phyloP scores from a whole-genome alignment of 2,113 vertebrate species.

The Xenopus laevis region DNA sequence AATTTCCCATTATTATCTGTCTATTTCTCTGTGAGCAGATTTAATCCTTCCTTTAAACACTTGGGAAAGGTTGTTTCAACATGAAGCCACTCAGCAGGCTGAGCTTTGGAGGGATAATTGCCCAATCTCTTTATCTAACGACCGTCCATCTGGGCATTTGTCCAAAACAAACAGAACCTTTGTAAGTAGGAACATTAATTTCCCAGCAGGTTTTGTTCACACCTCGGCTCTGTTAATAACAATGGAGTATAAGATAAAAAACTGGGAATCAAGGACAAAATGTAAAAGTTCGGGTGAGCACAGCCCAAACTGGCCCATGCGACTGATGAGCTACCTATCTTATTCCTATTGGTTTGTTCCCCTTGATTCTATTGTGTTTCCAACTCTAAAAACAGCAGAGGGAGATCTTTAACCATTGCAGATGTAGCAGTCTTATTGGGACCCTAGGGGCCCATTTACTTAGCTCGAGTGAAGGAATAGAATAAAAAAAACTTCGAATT shows the following conservation, averaged over 20 bases:
- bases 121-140: slow-evolving; percentile 36
- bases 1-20: slow-evolving; percentile 41
- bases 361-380: no score
- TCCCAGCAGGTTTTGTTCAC: slow-evolving; percentile 39
- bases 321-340: no score
- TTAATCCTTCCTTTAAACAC: slow-evolving; percentile 43
- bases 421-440: no score
- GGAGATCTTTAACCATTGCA: no score
- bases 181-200: slow-evolving; percentile 36
- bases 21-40: slow-evolving; percentile 35
- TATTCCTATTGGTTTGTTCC: no score
- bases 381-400: no score
- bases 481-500: no score
- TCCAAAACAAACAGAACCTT: slow-evolving; percentile 42
- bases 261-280: background rate
- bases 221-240: slow-evolving; percentile 5
- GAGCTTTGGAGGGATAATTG: slow-evolving; percentile 32
- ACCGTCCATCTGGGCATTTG: slow-evolving; percentile 31
- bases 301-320: no score
- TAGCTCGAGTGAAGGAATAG: no score
- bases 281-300: no score
- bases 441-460: no score
- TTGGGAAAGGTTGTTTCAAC: slow-evolving; percentile 45
- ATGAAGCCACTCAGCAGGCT: slow-evolving; percentile 40
- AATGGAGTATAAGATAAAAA: slow-evolving; percentile 18